Base-by-base conservation (phyloP, 2,888 invertebrate species). In the Philaethria dido region DNA sequence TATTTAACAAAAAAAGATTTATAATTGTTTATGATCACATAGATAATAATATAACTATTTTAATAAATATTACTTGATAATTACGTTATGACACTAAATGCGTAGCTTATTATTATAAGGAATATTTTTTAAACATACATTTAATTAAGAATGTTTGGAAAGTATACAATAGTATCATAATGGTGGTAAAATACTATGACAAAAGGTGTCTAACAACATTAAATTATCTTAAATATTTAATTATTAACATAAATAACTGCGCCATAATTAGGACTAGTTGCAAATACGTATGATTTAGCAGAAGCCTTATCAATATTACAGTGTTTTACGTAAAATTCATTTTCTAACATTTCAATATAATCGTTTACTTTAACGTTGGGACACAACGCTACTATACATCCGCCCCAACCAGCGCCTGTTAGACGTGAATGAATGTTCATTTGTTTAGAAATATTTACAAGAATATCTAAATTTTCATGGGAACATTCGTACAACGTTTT, bases 341-440 rank as follows among this genome's bases (percentile, higher is more conserved):
- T 93, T 82, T 95, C 95, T 64, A 98, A 86, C 60, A 89, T 89
- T 18, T 94, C 85, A 50, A 98, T 94, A 81, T 97, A 98, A 70
- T 93, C 86, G 14, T 94, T 85, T 6, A 96, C 95, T 70, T 94
- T 93, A 57, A 94, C 93, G 66, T 94, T 93, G 0, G 94, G 93
- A 64, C 97, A 95, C 73, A 99, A 89, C 18, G 98, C 98, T 13
- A 99, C 98, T 64, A 96, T 95, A 86, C 99, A 99, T 5, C 99
- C 99, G 44, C 99, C 99, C 99, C 99, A 99, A 93, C 98, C 98
- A 36, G 99, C 99, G 42, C 99, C 99, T 1, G 99, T 99, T 45
- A 99, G 92, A 61, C 99, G 94, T n/a, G 97, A 97, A 48, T 98
- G 97, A n/a, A 96, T 89, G 25, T 94, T 94, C 69, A 94, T 92